These are phyloP conservation scores for Sphenodon punctatus DNA, from an alignment of 2,797 vertebrate species.

Conservation along the genomic window DNA sequence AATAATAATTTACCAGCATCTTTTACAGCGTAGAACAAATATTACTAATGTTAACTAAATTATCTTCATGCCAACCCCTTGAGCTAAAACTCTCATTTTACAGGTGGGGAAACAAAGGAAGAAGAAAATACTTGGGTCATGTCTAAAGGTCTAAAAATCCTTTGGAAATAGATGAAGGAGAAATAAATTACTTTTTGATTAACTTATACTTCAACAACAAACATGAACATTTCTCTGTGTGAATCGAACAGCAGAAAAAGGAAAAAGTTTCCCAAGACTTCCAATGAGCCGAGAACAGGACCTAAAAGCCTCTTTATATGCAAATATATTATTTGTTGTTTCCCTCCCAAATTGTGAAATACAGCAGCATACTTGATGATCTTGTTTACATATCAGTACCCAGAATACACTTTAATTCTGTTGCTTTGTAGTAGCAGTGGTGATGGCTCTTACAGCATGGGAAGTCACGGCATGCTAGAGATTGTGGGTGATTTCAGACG, in stretches of 20 bases:
- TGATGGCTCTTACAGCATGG: background rate
- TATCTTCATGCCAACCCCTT: background rate
- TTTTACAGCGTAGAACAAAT: constrained; percentile 14
- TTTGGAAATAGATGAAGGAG: constrained; percentile 58
- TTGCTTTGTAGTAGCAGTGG: background rate
- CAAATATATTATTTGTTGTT: constrained; percentile 24
- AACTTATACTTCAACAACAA: constrained; percentile 33
- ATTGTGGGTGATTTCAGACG: too few species aligned
- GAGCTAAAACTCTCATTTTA: background rate
- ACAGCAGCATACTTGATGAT: constrained; percentile 3
- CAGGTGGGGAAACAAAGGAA: background rate
- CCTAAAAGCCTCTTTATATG: constrained; percentile 38
- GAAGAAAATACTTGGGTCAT: constrained; percentile 16
- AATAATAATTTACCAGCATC: background rate
- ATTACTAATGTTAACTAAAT: constrained; percentile 5
- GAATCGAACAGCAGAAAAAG: constrained; percentile 52
- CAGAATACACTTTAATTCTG: constrained; percentile 26
- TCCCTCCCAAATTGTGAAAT: background rate
- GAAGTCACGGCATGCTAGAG: background rate
- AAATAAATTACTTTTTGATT: constrained; percentile 47
- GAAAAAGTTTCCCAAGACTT: constrained; percentile 9
- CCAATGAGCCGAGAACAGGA: constrained; percentile 23
- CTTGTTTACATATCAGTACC: constrained; percentile 30
- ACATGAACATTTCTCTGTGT: constrained; percentile 38
- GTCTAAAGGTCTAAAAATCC: constrained; percentile 25